Percentiles rank a stretch among this genome's conserved stretches.
Evolutionary conservation across 2,113 vertebrate species (phyloP).

Genomic region (Phoxinus phoxinus): DNA sequence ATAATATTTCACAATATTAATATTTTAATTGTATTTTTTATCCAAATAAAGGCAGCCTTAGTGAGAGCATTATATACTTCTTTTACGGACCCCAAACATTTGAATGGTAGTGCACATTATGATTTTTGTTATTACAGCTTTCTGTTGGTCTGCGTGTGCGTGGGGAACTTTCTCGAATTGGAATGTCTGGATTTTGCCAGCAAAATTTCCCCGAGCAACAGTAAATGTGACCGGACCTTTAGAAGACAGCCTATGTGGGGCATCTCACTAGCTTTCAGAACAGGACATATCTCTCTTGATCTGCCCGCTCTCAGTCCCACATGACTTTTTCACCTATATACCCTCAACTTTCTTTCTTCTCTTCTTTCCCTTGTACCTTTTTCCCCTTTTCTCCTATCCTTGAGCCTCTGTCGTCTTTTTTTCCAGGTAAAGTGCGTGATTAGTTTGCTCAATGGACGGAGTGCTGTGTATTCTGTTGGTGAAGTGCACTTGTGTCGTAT

Average conservation of each 20-base stretch:
- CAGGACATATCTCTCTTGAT: neutral
- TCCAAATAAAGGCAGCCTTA: too few species aligned
- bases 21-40: neutral
- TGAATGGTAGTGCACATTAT: neutral
- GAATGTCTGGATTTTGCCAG: neutral
- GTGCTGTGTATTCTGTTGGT: conserved; percentile 23
- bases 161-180: neutral
- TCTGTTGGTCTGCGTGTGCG: neutral
- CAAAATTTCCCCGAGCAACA: neutral
- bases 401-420: neutral
- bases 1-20: neutral
- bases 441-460: neutral
- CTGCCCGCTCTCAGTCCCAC: conserved; percentile 1
- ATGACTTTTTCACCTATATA: neutral
- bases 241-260: neutral
- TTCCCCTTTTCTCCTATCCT: neutral
- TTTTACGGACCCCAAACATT: neutral
- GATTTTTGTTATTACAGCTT: neutral
- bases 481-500: neutral
- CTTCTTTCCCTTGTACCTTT: neutral
- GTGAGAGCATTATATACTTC: too few species aligned
- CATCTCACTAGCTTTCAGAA: neutral
- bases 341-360: neutral
- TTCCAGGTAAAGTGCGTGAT: neutral
- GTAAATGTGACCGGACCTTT: neutral